Percentiles rank a stretch among this genome's conserved stretches.
phyloP scores from a whole-genome alignment of 2,113 vertebrate genomes.

The Osmerus mordax region DNA sequence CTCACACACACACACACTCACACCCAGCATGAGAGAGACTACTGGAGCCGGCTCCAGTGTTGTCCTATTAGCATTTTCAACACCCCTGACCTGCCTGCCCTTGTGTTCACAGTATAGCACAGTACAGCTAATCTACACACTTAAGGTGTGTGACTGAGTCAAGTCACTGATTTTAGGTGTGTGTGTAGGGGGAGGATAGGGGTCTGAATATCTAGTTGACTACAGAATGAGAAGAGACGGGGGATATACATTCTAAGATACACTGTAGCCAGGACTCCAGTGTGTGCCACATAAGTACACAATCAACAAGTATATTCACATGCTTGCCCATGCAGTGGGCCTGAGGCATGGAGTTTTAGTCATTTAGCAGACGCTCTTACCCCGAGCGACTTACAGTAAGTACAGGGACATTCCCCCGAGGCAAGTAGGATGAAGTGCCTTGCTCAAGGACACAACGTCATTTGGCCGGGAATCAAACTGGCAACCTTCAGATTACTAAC shows the following conservation, averaged over 20 bases:
- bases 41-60: conserved; percentile 73
- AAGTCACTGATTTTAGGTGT: conserved; percentile 23
- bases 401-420: too few species aligned
- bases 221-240: background rate
- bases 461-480: too few species aligned
- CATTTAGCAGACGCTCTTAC: too few species aligned
- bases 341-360: too few species aligned
- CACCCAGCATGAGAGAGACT: conserved; percentile 75
- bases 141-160: conserved; percentile 59
- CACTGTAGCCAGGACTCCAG: too few species aligned
- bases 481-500: too few species aligned
- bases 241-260: background rate
- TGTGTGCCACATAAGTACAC: background rate
- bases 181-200: conserved; percentile 14
- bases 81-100: conserved; percentile 58
- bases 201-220: background rate
- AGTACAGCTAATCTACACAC: conserved; percentile 72
- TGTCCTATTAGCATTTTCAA: conserved; percentile 83
- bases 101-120: conserved; percentile 62
- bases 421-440: too few species aligned
- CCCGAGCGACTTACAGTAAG: too few species aligned
- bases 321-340: background rate
- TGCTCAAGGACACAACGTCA: too few species aligned
- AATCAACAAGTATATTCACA: background rate
- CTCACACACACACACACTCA: conserved; percentile 44